phyloP scores from a whole-genome alignment of 1,140 invertebrate species.

The Eriocheir sinensis region DNA sequence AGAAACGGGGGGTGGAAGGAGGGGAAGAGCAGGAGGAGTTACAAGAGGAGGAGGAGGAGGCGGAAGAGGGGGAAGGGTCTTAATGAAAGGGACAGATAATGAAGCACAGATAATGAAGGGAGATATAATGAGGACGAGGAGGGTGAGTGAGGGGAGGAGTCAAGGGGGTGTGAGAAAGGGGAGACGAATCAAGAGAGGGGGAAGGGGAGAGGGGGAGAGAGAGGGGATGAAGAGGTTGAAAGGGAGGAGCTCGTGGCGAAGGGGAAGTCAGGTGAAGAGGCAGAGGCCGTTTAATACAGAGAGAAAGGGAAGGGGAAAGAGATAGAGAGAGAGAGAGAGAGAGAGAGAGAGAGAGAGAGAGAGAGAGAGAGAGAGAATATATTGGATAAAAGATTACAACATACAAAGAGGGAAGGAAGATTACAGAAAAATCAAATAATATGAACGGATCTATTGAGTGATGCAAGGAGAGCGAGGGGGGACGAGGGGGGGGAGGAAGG shows the following conservation, averaged over 20 bases:
- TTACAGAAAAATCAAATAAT: not conserved
- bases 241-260: too few species aligned
- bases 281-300: too few species aligned
- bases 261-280: too few species aligned
- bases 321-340: conserved; percentile 35
- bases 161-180: not conserved
- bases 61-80: not conserved
- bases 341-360: conserved; percentile 38
- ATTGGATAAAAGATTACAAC: too few species aligned
- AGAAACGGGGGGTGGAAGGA: too few species aligned
- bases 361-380: conserved; percentile 30
- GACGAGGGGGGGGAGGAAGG: not conserved
- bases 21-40: not conserved
- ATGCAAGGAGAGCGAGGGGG: not conserved
- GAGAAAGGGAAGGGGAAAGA: too few species aligned
- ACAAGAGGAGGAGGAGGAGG: not conserved
- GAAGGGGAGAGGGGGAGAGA: conserved; percentile 20
- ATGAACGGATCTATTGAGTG: not conserved
- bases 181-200: too few species aligned
- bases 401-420: not conserved
- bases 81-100: conserved; percentile 6
- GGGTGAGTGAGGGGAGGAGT: not conserved
- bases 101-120: conserved; percentile 19
- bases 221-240: too few species aligned
- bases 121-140: not conserved